A percentile compares a stretch with the other conserved stretches of the same genome.
Conservation (phyloP, 1,140 invertebrate species). For the Drosophila virilis region DNA sequence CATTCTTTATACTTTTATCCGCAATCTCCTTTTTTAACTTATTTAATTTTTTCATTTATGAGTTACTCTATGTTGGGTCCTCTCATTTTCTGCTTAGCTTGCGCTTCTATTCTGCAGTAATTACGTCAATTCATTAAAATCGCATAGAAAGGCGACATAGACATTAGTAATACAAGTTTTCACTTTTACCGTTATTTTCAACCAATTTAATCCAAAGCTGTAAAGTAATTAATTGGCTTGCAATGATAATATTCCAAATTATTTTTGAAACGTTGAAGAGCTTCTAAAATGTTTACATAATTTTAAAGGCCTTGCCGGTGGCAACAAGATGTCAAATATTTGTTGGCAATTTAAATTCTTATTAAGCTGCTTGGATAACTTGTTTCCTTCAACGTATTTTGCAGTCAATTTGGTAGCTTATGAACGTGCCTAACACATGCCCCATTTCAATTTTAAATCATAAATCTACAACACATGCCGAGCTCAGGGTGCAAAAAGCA, state of each 20-base stretch:
- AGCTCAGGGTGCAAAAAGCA: constrained; percentile 29
- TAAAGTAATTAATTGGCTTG: not conserved
- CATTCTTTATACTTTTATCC: not conserved
- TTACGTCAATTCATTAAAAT: too few species aligned
- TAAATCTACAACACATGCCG: constrained; percentile 68
- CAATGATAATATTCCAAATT: not conserved
- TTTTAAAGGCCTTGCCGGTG: constrained; percentile 19
- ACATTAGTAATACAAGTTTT: too few species aligned
- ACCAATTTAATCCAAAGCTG: too few species aligned
- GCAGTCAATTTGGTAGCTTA: constrained; percentile 58
- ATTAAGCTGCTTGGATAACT: constrained; percentile 53
- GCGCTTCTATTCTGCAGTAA: too few species aligned
- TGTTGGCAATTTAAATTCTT: constrained; percentile 61
- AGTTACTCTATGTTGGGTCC: not conserved
- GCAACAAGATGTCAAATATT: constrained; percentile 57
- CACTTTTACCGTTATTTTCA: too few species aligned
- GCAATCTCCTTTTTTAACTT: not conserved
- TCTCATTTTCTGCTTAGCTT: too few species aligned
- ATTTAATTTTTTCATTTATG: not conserved
- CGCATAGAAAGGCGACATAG: too few species aligned
- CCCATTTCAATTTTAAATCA: constrained; percentile 62
- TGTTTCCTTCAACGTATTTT: constrained; percentile 2
- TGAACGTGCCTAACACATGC: constrained; percentile 40
- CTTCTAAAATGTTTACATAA: constrained; percentile 50
- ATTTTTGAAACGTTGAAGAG: not conserved